Conservation (phyloP, 2,797 vertebrate genomes). For the Clarias laeviceps region DNA sequence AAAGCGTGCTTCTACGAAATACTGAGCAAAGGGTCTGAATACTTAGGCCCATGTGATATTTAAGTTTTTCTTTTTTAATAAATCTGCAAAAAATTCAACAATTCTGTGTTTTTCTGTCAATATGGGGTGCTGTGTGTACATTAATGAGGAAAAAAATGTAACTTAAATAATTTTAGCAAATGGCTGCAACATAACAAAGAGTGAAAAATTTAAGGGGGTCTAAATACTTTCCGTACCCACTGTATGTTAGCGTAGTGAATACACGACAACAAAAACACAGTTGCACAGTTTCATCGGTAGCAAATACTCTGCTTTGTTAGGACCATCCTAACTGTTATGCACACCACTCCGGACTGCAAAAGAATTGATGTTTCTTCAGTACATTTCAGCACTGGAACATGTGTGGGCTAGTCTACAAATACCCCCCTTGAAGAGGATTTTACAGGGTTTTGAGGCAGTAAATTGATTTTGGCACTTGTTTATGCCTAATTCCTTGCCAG, state of each 20-base stretch:
- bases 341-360: conserved; percentile 11
- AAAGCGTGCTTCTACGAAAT: too few species aligned
- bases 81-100: too few species aligned
- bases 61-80: too few species aligned
- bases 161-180: too few species aligned
- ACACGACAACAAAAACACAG: background rate
- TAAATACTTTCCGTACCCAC: too few species aligned
- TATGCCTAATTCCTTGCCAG: background rate
- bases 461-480: conserved; percentile 4
- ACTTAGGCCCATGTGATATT: too few species aligned
- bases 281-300: background rate
- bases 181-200: too few species aligned
- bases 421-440: background rate
- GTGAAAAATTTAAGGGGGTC: too few species aligned
- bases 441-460: background rate
- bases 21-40: too few species aligned
- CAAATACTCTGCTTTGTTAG: conserved; percentile 10
- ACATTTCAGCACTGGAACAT: background rate
- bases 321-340: conserved; percentile 19
- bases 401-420: background rate
- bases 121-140: too few species aligned
- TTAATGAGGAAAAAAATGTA: too few species aligned
- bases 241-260: background rate
- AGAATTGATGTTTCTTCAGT: background rate
- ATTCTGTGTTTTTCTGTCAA: too few species aligned